Percentiles rank a stretch among this genome's conserved stretches.
phyloP scores from a whole-genome alignment of 2,797 vertebrate species.

The Cyclura pinguis region DNA sequence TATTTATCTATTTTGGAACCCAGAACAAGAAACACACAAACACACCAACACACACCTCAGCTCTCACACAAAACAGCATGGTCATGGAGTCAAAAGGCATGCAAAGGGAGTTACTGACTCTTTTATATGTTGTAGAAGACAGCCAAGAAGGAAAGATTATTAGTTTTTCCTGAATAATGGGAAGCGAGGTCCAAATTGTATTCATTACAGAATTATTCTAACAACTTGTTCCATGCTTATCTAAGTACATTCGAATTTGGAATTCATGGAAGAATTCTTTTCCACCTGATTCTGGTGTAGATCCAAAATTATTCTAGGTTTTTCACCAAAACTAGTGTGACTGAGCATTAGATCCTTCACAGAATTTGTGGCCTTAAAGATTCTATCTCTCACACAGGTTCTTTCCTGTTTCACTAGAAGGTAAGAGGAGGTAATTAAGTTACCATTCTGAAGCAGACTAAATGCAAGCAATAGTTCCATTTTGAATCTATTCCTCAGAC shows the following conservation, averaged over 20 bases:
- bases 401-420: slow-evolving; percentile 2
- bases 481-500: background rate
- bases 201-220: background rate
- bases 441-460: slow-evolving; percentile 19
- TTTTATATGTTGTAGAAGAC: background rate
- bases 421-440: slow-evolving; percentile 3
- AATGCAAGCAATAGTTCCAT: slow-evolving; percentile 39
- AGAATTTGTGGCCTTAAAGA: slow-evolving; percentile 42
- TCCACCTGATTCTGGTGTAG: background rate
- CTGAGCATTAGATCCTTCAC: slow-evolving; percentile 3
- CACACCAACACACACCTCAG: slow-evolving; percentile 41
- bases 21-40: slow-evolving; percentile 5
- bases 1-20: slow-evolving; percentile 11
- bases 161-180: background rate
- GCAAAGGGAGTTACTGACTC: background rate
- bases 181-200: slow-evolving; percentile 18
- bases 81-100: background rate
- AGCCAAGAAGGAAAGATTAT: background rate
- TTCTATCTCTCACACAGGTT: slow-evolving; percentile 25
- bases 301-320: slow-evolving; percentile 9
- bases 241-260: background rate
- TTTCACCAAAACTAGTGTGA: slow-evolving; percentile 21
- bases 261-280: slow-evolving; percentile 1
- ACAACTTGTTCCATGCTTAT: slow-evolving; percentile 13
- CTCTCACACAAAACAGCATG: slow-evolving; percentile 38